Evolutionary conservation across 2,113 vertebrate species (phyloP), one percentile per base, ranked within the genome.

Genomic region (Monopterus albus): DNA sequence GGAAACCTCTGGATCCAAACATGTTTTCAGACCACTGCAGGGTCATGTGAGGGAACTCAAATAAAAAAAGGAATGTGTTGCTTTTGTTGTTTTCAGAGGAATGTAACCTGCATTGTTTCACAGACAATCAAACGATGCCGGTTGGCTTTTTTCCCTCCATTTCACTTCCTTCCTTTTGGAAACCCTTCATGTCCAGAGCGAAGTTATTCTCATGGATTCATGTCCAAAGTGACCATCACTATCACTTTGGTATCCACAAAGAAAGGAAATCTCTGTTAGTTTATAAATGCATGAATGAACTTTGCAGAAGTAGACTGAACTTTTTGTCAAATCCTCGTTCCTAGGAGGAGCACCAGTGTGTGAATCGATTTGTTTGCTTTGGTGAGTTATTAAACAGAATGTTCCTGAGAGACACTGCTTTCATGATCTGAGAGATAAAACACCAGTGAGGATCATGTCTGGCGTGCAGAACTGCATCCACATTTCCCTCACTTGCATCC

Each of bases 21-120:
- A 36, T 43, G 65, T 74, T 81, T 88, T 69, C 43, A 67, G 60
- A 72, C 21, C 31, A 14, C 49, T 2, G 13, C 39, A 36, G 65
- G 79, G 81, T 84, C 79, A 79, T 39, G 21, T 3, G 55, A 70
- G 71, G 75, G 46, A 42, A 55, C 62, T 82, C 82, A 69, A 68
- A 88, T 87, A 87, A 74, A 70, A 47, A 9, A 39, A 82, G 88
- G 90, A 92, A 92, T 91, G 84, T 71, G 74, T 90, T 31, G 52
- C 71, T 70, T 84, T 78, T 82, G 88, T 91, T 83, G 81, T 80
- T 74, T 77, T 62, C 70, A 38, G 42, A 43, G 87, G 88, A 93
- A 90, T 81, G 83, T 49, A 4, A 62, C 81, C 76, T 5, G 45
- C 58, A 85, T 89, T 84, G 89, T 91, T 82, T 77, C 63, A 47